Evolutionary conservation across 1,140 invertebrate genomes (phyloP), one percentile per base, ranked within the genome.

Genomic region (Penaeus chinensis): DNA sequence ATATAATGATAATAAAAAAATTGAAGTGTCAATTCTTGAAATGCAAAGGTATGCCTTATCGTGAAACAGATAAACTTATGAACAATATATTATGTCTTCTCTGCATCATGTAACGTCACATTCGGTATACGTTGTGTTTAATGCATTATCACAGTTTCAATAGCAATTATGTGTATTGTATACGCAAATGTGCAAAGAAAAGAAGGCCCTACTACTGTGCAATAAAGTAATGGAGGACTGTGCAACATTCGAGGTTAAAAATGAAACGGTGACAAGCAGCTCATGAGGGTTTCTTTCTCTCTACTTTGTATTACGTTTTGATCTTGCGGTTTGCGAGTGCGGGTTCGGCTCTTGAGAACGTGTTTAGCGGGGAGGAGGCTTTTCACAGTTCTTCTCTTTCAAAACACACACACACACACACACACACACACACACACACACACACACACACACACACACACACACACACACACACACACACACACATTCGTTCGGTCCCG

Each of bases 131-230:
- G 85, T 71, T 81, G 79, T 87, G 85, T 82, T 87, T 62, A 87
- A 87, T 82, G 80, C 78, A 87, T 81, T 87, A 87, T 87, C 85
- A 87, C 85, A 87, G 85, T 87, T 87, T 87, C 79, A 81, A 87
- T 81, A 87, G 85, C 77, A 87, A 81, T 87, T 32, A 37, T 80
- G 85, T 87, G 65, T 71, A 87, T 74, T 69, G 66, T 76, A 82
- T 66, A 87, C 54, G 62, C 74, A 71, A 87, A 87, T 62, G 54
- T 74, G 69, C 63, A 81, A 74, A 87, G 62, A 87, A 82, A 24
- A 69, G 71, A 54, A 79, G 22, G 79, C 85, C 63, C 81, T 79
- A 60, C 76, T 85, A 63, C 84, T 60, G 66, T 66, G 65, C 47
- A 85, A 54, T 54, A 37, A 69, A 62, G 66, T 63, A 42, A 76